Conservation (phyloP, 2,113 vertebrate genomes). For the Rhea americana region DNA sequence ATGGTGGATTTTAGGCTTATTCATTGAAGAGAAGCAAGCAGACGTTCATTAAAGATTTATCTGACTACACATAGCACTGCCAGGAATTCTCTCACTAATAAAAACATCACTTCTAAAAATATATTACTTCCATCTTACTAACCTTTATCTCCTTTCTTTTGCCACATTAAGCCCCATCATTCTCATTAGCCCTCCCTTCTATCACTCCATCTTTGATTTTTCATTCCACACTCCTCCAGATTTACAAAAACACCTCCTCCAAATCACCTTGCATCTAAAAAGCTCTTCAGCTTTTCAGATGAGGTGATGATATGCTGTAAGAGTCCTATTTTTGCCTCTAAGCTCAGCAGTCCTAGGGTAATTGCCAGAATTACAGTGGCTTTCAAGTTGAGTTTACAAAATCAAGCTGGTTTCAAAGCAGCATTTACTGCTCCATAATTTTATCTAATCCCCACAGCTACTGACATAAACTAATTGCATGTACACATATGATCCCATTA, state of each 20-base stretch:
- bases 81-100: constrained; percentile 11
- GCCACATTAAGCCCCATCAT: background rate
- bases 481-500: constrained; percentile 60
- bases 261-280: background rate
- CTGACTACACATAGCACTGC: background rate
- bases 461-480: constrained; percentile 63
- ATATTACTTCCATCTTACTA: background rate
- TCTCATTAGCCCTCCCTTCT: background rate
- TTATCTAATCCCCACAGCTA: constrained; percentile 56
- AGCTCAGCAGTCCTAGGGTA: constrained; percentile 16
- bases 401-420: constrained; percentile 52
- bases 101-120: background rate
- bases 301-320: background rate
- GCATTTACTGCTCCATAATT: constrained; percentile 47
- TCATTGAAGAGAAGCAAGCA: constrained; percentile 4
- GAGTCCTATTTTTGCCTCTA: constrained; percentile 10
- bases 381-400: constrained; percentile 57
- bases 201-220: background rate
- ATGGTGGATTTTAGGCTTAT: background rate
- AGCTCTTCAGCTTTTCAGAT: background rate
- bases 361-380: constrained; percentile 31
- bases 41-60: constrained; percentile 23
- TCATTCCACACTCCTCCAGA: background rate
- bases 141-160: background rate
- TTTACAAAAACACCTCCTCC: background rate